Evolutionary conservation across 2,888 invertebrate species (phyloP), one percentile per base, ranked within the genome.

Genomic region (Cyclophora punctaria): DNA sequence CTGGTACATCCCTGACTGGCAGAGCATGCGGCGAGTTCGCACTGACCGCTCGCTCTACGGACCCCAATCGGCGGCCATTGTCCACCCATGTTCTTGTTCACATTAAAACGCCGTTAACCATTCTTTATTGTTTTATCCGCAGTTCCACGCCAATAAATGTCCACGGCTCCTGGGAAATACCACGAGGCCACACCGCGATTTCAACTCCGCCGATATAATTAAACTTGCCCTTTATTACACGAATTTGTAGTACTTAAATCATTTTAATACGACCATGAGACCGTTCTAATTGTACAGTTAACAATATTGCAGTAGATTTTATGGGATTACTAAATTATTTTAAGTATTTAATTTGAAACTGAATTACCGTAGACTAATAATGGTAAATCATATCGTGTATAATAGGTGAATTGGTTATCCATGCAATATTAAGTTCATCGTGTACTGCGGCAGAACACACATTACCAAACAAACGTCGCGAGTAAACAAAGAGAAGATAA

Each of bases 41-140:
- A 78, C 71, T 81, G 83, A 85, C 84, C 84, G 78, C 75, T 34
- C 6, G 44, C 59, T 62, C 49, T 64, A 62, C 71, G 78, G 71
- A 73, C 83, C 84, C 84, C 83, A 81, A 80, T 78, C 78, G 77
- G 59, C 68, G 66, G 73, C 81, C 77, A 86, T 87, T 87, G 84
- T 85, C 80, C 81, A 62, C 62, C 73, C 71, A 75, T 81, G 85
- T 83, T 80, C 87, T 84, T 85, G 83, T 83, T 82, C 85, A 77
- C 86, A 88, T 88, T 86, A 87, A 86, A 87, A 81, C 76, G 80
- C 87, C 80, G 83, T 87, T 87, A 86, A 81, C 80, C 82, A 82
- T 85, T 86, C 86, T 87, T 87, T 87, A 88, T 88, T 87, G 86
- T 88, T 87, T 85, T 80, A 87, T 84, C 79, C 80, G 72, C 75